Evolutionary conservation across 1,140 invertebrate genomes (phyloP).

Genomic region (Leptestheria dahalacensis): DNA sequence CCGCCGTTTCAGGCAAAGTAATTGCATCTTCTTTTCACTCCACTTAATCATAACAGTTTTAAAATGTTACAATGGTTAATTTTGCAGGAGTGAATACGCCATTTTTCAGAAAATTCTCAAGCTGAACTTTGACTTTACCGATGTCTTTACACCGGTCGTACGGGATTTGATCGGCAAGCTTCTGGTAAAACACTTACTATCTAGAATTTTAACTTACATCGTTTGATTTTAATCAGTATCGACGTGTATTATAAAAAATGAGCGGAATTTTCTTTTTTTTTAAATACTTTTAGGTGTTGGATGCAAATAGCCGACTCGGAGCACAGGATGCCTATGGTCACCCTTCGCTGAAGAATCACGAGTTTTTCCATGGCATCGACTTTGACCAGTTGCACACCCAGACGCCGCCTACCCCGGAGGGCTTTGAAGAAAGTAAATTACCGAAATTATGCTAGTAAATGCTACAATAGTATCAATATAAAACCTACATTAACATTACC

Average conservation of each 20-base stretch:
- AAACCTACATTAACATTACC: no score
- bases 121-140: constrained; percentile 81
- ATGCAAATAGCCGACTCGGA: constrained; percentile 66
- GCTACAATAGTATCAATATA: no score
- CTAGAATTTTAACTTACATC: no score
- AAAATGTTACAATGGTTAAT: constrained; percentile 12
- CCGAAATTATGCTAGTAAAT: no score
- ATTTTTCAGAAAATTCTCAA: constrained; percentile 93
- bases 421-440: background rate
- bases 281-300: constrained; percentile 38
- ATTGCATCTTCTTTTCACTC: constrained; percentile 18
- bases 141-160: constrained; percentile 66
- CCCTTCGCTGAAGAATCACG: constrained; percentile 63
- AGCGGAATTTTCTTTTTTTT: background rate
- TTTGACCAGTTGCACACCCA: constrained; percentile 64
- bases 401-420: constrained; percentile 45
- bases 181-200: constrained; percentile 40
- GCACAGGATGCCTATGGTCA: constrained; percentile 60
- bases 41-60: constrained; percentile 1
- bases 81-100: constrained; percentile 72
- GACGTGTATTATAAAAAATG: no score
- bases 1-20: constrained; percentile 75
- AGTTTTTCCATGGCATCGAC: constrained; percentile 68
- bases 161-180: constrained; percentile 77
- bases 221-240: no score